phyloP scores from a whole-genome alignment of 2,113 vertebrate genomes.

The Dromaius novaehollandiae region DNA sequence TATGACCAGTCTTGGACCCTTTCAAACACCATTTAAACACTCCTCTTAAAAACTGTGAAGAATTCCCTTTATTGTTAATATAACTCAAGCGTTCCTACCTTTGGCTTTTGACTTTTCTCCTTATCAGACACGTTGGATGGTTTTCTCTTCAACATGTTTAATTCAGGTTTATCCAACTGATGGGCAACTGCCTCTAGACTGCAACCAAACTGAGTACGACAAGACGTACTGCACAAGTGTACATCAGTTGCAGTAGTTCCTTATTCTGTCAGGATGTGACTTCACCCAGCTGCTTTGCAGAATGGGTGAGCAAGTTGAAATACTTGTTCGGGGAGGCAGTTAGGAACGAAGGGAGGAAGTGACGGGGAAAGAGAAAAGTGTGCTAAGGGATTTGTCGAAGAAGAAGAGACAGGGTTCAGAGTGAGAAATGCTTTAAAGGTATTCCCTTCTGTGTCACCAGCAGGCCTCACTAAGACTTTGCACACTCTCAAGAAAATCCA shows the following conservation, averaged over 20 bases:
- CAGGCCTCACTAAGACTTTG: background rate
- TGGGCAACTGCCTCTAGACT: background rate
- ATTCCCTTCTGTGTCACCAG: background rate
- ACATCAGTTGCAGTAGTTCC: conserved; percentile 62
- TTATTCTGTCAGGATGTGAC: conserved; percentile 76
- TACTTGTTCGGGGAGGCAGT: background rate
- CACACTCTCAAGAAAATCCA: background rate
- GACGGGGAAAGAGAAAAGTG: background rate
- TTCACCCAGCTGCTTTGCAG: background rate
- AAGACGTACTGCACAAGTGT: background rate
- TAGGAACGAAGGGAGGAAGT: background rate
- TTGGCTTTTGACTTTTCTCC: conserved; percentile 84
- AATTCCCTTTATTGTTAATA: background rate
- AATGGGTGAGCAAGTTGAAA: background rate
- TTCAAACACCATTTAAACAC: background rate
- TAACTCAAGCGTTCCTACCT: conserved; percentile 76
- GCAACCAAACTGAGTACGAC: background rate
- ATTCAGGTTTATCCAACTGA: background rate
- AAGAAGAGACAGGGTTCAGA: background rate
- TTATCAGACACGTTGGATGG: conserved; percentile 85
- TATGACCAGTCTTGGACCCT: background rate
- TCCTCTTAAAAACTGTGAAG: background rate
- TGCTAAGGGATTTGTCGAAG: background rate
- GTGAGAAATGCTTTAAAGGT: background rate
- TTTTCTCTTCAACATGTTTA: conserved; percentile 86